These are phyloP conservation scores for Phalacrocorax aristotelis DNA, from an alignment of 2,113 vertebrate genomes.

Conservation along the genomic window DNA sequence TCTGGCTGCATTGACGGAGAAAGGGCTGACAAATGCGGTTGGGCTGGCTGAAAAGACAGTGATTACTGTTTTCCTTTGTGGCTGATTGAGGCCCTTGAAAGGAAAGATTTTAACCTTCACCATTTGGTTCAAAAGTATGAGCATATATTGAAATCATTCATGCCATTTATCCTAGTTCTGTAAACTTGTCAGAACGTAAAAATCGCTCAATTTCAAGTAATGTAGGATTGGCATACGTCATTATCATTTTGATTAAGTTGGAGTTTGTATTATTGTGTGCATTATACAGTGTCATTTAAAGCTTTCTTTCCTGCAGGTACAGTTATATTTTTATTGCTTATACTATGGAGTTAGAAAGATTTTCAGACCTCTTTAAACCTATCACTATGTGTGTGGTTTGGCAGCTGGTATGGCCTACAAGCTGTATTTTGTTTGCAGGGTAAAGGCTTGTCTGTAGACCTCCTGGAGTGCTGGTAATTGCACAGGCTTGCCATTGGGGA, in stretches of 20 bases:
- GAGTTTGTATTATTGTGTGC: slow-evolving; percentile 85
- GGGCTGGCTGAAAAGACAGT: slow-evolving; percentile 99
- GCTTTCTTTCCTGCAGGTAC: slow-evolving; percentile 80
- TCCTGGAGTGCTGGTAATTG: slow-evolving; percentile 97
- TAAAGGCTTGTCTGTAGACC: slow-evolving; percentile 92
- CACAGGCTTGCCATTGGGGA: slow-evolving; percentile 88
- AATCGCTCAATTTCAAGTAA: slow-evolving; percentile 88
- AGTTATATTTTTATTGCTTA: slow-evolving; percentile 81
- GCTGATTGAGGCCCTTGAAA: slow-evolving; percentile 99
- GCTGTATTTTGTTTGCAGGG: slow-evolving; percentile 95
- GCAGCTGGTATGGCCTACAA: slow-evolving; percentile 95
- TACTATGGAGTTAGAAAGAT: slow-evolving; percentile 77
- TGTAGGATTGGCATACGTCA: slow-evolving; percentile 94
- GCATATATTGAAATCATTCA: slow-evolving; percentile 95
- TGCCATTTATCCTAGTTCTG: slow-evolving; percentile 98
- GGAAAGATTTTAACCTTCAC: slow-evolving; percentile 99
- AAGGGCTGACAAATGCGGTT: slow-evolving; percentile 95
- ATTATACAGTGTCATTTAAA: slow-evolving; percentile 81
- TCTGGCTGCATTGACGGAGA: slow-evolving; percentile 96
- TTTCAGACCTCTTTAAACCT: slow-evolving; percentile 80
- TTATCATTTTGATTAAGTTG: slow-evolving; percentile 99
- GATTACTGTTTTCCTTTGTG: slow-evolving; percentile 99
- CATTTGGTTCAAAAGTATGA: slow-evolving; percentile 96
- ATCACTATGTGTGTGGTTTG: slow-evolving; percentile 91
- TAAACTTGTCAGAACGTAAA: slow-evolving; percentile 98